Evolutionary conservation across 2,113 vertebrate genomes (phyloP), one percentile per base, ranked within the genome.

Genomic region (Indicator maculatus): DNA sequence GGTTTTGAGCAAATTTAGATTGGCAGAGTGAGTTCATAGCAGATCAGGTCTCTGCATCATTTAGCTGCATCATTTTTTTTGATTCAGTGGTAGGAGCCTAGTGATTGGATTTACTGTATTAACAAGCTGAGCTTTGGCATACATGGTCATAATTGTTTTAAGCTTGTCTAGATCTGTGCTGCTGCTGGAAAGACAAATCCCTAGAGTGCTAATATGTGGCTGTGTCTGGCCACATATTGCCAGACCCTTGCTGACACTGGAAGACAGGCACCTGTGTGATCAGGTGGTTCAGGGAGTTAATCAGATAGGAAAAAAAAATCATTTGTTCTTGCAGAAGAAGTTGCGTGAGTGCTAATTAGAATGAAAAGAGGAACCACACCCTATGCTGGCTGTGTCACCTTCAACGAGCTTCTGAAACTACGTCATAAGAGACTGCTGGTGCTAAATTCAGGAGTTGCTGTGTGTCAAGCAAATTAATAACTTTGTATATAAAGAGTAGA

Each of bases 1-100:
- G 1, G 52, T 94, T 92, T 90, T 94, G 72, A 93, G 78, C 65
- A 94, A 90, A 96, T 95, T 38, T 81, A 81, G 86, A 84, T 94
- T 90, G 93, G 39, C 92, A 90, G 88, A 39, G 67, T 64, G 88
- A 90, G 65, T 90, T 93, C 73, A 23, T 67, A 83, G 76, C 38
- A 75, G 83, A 88, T 90, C 88, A 90, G 76, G n/a, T 86, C 65
- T 90, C 90, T 93, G 86, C 69, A 81, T 95, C 79, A 88, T 81
- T 94, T 91, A 94, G 69, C 75, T 91, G 85, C 83, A 89, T 93
- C 64, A 71, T 70, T 92, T 96, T 92, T 96, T 96, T 91, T 94
- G 76, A 92, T 92, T 77, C 56, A 67, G 1, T 74, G 56, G 28
- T 86, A 78, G 73, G 41, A 86, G 33, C 53, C 47, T 84, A 83